Conservation (phyloP, 2,797 vertebrate genomes). For the Lacerta agilis region DNA sequence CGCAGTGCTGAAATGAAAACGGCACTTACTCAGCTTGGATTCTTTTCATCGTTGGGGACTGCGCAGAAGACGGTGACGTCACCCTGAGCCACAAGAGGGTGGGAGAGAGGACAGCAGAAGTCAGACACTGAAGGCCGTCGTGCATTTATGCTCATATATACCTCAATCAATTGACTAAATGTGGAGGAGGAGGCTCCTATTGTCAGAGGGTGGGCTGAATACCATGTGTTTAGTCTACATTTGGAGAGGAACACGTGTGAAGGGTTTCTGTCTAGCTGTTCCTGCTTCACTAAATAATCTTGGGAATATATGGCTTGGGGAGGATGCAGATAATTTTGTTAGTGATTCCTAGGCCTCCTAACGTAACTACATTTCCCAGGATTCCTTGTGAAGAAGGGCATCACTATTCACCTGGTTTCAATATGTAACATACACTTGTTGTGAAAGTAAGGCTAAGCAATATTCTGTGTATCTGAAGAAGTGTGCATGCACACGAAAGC, state of each 20-base stretch:
- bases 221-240: not conserved
- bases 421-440: not conserved
- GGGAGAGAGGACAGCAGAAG: conserved; percentile 32
- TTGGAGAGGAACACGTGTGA: not conserved
- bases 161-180: not conserved
- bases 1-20: conserved; percentile 39
- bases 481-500: too few species aligned
- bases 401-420: not conserved
- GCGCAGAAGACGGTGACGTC: conserved; percentile 21
- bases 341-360: not conserved
- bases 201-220: not conserved
- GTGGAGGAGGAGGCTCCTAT: not conserved
- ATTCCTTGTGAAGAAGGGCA: not conserved
- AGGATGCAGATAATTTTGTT: not conserved
- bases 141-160: not conserved
- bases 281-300: not conserved
- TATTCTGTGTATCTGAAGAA: too few species aligned
- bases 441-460: not conserved
- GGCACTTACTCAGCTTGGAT: conserved; percentile 71
- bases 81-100: conserved; percentile 60
- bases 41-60: conserved; percentile 51
- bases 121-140: not conserved
- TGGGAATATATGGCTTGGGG: not conserved
- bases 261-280: not conserved
- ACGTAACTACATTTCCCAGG: not conserved